A percentile compares a stretch with the other conserved stretches of the same genome.
phyloP scores from a whole-genome alignment of 2,797 vertebrate genomes.

The Sebastes hopkinsi region DNA sequence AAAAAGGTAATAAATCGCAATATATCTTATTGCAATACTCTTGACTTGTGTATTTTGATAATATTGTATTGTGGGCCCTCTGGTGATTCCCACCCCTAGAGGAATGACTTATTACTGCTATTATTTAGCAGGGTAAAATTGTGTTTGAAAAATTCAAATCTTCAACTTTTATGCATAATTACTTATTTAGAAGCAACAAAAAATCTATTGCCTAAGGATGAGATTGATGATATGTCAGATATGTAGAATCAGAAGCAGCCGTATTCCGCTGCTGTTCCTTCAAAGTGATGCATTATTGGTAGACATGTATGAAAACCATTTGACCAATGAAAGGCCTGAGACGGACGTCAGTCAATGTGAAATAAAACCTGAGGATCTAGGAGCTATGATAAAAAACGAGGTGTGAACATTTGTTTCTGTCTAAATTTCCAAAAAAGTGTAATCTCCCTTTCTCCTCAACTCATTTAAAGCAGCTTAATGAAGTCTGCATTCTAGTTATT shows the following conservation, averaged over 20 bases:
- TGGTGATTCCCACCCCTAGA: too few species aligned
- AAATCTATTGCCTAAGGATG: slow-evolving; percentile 18
- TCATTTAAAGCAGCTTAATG: slow-evolving; percentile 5
- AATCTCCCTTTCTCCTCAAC: not conserved
- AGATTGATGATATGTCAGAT: slow-evolving; percentile 2
- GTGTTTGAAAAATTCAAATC: slow-evolving; percentile 20
- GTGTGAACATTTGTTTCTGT: not conserved
- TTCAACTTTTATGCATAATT: not conserved
- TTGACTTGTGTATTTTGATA: fast-evolving
- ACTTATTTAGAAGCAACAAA: slow-evolving; percentile 40
- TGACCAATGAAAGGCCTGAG: not conserved
- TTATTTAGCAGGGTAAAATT: not conserved
- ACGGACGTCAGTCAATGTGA: not conserved
- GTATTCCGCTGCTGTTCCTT: not conserved
- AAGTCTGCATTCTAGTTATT: slow-evolving; percentile 29
- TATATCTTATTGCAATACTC: too few species aligned
- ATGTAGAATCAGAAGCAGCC: slow-evolving; percentile 4
- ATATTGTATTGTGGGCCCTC: fast-evolving
- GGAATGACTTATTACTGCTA: not conserved
- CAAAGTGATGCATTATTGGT: not conserved
- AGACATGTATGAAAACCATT: not conserved
- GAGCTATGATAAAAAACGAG: not conserved
- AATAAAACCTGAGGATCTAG: not conserved
- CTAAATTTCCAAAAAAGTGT: not conserved
- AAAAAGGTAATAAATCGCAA: too few species aligned